Percentiles rank a stretch among this genome's conserved stretches.
Conservation (phyloP, 1,140 invertebrate species). For the Drosophila asahinai region DNA sequence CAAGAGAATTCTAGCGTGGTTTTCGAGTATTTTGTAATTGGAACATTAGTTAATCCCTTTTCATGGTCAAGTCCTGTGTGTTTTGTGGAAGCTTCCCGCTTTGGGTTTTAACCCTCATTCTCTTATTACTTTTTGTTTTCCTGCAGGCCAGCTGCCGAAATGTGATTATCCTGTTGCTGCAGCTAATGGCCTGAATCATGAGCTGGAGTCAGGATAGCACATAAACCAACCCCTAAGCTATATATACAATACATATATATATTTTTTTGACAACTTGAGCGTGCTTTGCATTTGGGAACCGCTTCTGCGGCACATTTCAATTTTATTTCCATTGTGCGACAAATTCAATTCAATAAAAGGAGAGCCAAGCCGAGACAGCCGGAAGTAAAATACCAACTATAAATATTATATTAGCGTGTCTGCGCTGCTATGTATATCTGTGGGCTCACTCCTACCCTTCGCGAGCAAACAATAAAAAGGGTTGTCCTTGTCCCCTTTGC, state of each 20-base stretch:
- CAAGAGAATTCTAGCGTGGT: not conserved
- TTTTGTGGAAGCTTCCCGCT: constrained; percentile 13
- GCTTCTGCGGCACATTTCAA: constrained; percentile 65
- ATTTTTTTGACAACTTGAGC: constrained; percentile 26
- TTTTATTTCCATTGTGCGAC: constrained; percentile 50
- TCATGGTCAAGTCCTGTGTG: constrained; percentile 30
- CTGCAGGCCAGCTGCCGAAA: constrained; percentile 31
- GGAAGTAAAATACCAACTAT: constrained; percentile 78
- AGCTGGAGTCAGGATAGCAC: constrained; percentile 24
- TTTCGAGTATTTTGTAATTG: constrained; percentile 4
- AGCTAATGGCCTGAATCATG: constrained; percentile 34
- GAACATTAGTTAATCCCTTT: constrained; percentile 15
- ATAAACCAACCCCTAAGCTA: constrained; percentile 27
- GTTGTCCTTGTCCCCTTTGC: constrained; percentile 66
- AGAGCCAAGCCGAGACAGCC: constrained; percentile 43
- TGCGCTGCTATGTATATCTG: constrained; percentile 4
- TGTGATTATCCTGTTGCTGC: constrained; percentile 75
- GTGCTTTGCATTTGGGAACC: constrained; percentile 36
- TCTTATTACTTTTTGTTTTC: not conserved
- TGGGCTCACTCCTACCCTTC: constrained; percentile 15
- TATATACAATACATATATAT: not conserved
- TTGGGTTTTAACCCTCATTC: constrained; percentile 25
- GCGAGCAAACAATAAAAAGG: constrained; percentile 54
- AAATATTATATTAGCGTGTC: constrained; percentile 76
- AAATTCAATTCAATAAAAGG: constrained; percentile 68